Conservation (phyloP, 2,888 invertebrate genomes). For the Protophormia terraenovae region DNA sequence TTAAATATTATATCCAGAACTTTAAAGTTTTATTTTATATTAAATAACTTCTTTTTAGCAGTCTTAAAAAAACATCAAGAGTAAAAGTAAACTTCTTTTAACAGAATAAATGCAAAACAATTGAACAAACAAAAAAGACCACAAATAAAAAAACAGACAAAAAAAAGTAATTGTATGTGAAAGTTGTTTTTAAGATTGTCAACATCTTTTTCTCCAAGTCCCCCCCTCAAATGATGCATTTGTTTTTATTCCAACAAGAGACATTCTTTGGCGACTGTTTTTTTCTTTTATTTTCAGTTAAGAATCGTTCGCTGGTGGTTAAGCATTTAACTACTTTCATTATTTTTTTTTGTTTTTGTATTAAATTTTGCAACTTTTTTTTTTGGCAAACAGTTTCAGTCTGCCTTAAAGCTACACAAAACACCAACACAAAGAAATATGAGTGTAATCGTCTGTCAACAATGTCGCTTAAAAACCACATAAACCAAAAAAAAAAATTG, state of each 20-base stretch:
- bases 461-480: constrained; percentile 56
- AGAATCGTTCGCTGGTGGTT: constrained; percentile 64
- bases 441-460: constrained; percentile 65
- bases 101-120: too few relatives aligned
- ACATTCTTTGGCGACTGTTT: constrained; percentile 61
- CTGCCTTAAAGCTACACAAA: constrained; percentile 59
- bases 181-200: constrained; percentile 67
- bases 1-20: too few relatives aligned
- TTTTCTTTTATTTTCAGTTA: too few relatives aligned
- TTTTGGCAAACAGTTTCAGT: constrained; percentile 2
- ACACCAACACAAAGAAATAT: constrained; percentile 36
- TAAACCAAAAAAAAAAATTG: constrained; percentile 38
- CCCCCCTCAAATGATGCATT: not conserved
- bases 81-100: constrained; percentile 50
- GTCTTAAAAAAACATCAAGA: constrained; percentile 19
- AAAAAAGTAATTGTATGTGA: constrained; percentile 65
- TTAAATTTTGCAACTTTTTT: not conserved
- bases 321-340: constrained; percentile 67
- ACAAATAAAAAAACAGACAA: not conserved
- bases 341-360: constrained; percentile 43
- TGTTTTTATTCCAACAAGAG: too few relatives aligned
- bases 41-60: constrained; percentile 33
- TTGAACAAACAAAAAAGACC: not conserved
- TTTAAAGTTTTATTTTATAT: not conserved
- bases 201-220: constrained; percentile 49